phyloP scores from a whole-genome alignment of 2,797 vertebrate species.

The Craterocephalus amniculus region DNA sequence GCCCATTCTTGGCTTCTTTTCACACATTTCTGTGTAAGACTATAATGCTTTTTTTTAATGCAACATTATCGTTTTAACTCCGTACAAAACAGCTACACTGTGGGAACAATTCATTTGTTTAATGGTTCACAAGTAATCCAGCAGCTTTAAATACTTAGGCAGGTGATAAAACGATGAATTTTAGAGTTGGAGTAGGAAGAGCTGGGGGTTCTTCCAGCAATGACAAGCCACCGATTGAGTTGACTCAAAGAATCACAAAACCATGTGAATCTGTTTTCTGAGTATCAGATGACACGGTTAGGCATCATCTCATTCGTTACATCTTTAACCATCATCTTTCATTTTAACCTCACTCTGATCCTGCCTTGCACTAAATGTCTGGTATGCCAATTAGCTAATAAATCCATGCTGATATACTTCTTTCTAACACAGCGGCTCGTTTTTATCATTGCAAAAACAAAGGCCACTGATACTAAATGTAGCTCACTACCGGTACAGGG shows the following conservation, averaged over 20 bases:
- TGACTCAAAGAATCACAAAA: not conserved
- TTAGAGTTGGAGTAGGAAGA: not conserved
- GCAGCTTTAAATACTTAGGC: conserved; percentile 51
- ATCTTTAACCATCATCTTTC: conserved; percentile 4
- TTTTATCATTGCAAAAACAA: conserved; percentile 39
- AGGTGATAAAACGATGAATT: not conserved
- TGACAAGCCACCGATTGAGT: not conserved
- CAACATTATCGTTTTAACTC: conserved; percentile 60
- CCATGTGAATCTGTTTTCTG: not conserved
- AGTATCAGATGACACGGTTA: not conserved
- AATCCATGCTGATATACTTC: too few species aligned
- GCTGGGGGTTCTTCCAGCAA: not conserved
- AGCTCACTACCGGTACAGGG: conserved; percentile 17
- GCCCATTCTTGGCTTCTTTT: conserved; percentile 41
- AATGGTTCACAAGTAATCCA: conserved; percentile 65
- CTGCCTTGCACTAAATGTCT: not conserved
- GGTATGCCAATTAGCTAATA: too few species aligned
- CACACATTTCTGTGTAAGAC: conserved; percentile 57
- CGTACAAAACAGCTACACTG: conserved; percentile 59
- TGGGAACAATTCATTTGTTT: conserved; percentile 47
- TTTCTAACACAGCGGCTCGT: conserved; percentile 23
- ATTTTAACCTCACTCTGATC: conserved; percentile 6
- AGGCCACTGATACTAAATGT: conserved; percentile 3
- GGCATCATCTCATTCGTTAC: not conserved
- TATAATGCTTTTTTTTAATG: conserved; percentile 51